Evolutionary conservation across 2,113 vertebrate genomes (phyloP).

Genomic region (Stigmatopora nigra): DNA sequence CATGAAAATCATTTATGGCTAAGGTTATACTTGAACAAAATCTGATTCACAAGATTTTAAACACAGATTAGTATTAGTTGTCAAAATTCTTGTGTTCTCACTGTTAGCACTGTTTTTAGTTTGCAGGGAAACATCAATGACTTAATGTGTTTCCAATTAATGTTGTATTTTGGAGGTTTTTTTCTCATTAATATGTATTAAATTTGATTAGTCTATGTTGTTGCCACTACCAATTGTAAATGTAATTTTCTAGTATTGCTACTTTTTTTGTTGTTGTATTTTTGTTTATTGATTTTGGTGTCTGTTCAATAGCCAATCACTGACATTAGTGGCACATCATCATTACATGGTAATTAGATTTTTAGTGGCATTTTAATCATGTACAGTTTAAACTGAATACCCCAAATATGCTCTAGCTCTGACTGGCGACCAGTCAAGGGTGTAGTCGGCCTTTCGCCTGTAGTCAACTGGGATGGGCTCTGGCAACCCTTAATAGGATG

Average conservation of each 20-base stretch:
- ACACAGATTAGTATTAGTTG: not conserved
- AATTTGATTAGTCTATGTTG: slow-evolving; percentile 1
- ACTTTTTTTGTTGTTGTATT: not conserved
- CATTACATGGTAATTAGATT: not conserved
- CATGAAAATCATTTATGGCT: not conserved
- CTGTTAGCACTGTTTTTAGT: slow-evolving; percentile 6
- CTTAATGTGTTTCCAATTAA: not conserved
- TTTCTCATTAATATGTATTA: slow-evolving; percentile 6
- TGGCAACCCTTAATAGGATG: too few relatives aligned
- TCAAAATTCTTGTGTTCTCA: not conserved
- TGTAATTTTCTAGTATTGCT: slow-evolving; percentile 8
- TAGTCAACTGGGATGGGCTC: too few relatives aligned
- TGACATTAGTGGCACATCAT: not conserved
- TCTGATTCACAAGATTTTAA: not conserved
- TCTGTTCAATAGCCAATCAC: slow-evolving; percentile 6
- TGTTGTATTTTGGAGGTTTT: slow-evolving; percentile 9
- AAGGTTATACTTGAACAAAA: not conserved
- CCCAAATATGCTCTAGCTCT: not conserved
- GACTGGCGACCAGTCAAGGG: too few relatives aligned
- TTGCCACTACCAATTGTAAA: slow-evolving; percentile 11
- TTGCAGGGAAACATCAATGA: slow-evolving; percentile 15
- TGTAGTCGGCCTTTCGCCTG: too few relatives aligned
- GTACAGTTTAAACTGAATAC: not conserved
- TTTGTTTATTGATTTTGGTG: not conserved
- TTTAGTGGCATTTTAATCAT: not conserved